A percentile compares a stretch with the other conserved stretches of the same genome.
These are phyloP conservation scores for Batillaria attramentaria DNA, from an alignment of 1,140 invertebrate genomes.

Conservation along the genomic window DNA sequence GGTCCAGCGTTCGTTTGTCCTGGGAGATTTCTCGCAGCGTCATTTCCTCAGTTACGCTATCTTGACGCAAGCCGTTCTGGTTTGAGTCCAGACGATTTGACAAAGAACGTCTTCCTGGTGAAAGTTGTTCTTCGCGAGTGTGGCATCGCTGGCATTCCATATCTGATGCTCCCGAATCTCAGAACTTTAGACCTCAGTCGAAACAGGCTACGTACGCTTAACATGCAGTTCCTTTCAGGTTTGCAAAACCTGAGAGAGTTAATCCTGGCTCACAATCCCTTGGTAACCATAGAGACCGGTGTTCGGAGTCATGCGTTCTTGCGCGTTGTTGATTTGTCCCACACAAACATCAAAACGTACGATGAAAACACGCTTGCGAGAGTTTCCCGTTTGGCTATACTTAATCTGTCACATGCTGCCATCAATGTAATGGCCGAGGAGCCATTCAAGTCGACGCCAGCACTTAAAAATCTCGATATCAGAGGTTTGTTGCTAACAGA, in stretches of 20 bases:
- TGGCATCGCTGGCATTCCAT: not conserved
- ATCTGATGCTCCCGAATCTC: conserved; percentile 13
- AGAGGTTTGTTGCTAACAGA: conserved; percentile 30
- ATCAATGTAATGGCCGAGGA: conserved; percentile 28
- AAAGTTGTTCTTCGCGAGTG: conserved; percentile 12
- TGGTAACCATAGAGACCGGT: not conserved
- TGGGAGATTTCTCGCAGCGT: not conserved
- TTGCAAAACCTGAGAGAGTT: not conserved
- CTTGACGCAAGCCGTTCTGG: not conserved
- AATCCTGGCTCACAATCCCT: not conserved
- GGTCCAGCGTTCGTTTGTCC: conserved; percentile 9
- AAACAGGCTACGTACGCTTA: not conserved
- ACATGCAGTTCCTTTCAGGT: not conserved
- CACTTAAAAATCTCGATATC: conserved; percentile 40
- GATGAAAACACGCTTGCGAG: not conserved
- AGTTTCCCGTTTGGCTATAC: not conserved
- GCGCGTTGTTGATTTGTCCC: not conserved
- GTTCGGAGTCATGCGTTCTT: too few relatives aligned
- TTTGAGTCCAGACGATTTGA: not conserved
- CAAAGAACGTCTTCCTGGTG: not conserved
- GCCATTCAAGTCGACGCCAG: conserved; percentile 31
- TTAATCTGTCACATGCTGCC: conserved; percentile 35
- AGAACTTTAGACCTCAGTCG: conserved; percentile 20
- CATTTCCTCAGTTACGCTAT: not conserved
- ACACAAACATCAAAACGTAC: not conserved